Percentiles rank a stretch among this genome's conserved stretches.
Evolutionary conservation across 64 coral and sea anemone species (phyloP).

Genomic region (Pocillopora verrucosa): DNA sequence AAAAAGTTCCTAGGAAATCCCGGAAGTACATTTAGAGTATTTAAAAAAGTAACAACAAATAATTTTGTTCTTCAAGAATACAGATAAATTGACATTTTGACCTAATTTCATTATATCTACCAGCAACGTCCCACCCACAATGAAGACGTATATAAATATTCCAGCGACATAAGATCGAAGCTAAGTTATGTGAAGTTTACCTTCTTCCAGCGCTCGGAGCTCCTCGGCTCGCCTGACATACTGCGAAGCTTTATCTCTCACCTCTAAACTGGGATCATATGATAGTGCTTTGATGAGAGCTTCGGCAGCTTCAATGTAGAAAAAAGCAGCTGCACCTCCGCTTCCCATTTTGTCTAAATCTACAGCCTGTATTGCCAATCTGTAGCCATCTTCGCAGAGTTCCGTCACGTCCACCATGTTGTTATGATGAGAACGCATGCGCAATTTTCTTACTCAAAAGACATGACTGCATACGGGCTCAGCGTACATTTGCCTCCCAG

Average conservation of each 20-base stretch:
- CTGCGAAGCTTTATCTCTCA: conserved; percentile 67
- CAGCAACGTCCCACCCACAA: background rate
- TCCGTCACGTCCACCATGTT: conserved; percentile 71
- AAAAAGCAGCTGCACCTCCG: conserved; percentile 77
- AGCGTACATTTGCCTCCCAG: too few species aligned
- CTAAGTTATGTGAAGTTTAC: too few species aligned
- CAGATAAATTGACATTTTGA: too few species aligned
- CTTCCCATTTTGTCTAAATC: conserved; percentile 80
- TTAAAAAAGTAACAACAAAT: too few species aligned
- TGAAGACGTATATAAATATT: background rate
- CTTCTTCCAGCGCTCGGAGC: conserved; percentile 45
- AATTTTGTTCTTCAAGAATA: too few species aligned
- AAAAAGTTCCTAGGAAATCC: too few species aligned
- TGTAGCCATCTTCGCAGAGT: conserved; percentile 83
- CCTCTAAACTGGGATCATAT: conserved; percentile 71
- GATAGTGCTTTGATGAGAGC: conserved; percentile 87
- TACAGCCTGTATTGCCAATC: conserved; percentile 88
- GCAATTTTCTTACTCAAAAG: too few species aligned
- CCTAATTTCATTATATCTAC: too few species aligned
- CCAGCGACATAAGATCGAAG: too few species aligned
- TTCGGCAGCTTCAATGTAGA: conserved; percentile 91
- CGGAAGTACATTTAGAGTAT: too few species aligned
- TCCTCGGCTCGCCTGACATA: conserved; percentile 83
- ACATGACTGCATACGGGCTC: too few species aligned
- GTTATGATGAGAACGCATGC: conserved; percentile 1